Evolutionary conservation across 2,113 vertebrate genomes (phyloP).

Genomic region (Poeciliopsis turrubarensis): DNA sequence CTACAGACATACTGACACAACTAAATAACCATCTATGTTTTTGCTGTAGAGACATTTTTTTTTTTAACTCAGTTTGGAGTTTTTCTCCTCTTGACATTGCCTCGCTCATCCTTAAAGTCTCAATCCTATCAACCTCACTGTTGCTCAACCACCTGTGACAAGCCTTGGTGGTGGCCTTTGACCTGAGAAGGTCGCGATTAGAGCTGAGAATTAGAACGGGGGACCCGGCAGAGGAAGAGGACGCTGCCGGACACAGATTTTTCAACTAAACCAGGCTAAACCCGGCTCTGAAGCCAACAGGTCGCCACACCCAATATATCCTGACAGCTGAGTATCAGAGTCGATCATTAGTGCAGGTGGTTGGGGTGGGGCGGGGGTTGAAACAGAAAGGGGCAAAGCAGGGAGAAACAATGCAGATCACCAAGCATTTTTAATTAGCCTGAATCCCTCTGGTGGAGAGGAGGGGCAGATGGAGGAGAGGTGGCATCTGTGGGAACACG

Average conservation of each 20-base stretch:
- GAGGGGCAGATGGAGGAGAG: constrained; percentile 9
- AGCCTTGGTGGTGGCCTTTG: constrained; percentile 55
- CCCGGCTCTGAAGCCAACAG: constrained; percentile 20
- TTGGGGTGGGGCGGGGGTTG: constrained; percentile 27
- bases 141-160: constrained; percentile 77
- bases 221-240: constrained; percentile 30
- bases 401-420: constrained; percentile 46
- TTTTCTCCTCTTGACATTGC: constrained; percentile 42
- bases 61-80: constrained; percentile 26
- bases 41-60: too few relatives aligned
- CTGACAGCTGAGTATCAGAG: constrained; percentile 57
- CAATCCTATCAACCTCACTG: constrained; percentile 74
- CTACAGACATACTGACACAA: too few relatives aligned
- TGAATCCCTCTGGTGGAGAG: constrained; percentile 48
- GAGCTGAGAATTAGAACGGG: constrained; percentile 37
- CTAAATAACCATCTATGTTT: too few relatives aligned
- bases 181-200: constrained; percentile 62
- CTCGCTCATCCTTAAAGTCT: constrained; percentile 63
- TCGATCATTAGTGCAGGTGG: constrained; percentile 52
- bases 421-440: constrained; percentile 72
- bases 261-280: constrained; percentile 29
- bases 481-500: constrained; percentile 55
- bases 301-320: constrained; percentile 47
- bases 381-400: constrained; percentile 38
- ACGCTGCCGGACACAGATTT: constrained; percentile 25